phyloP scores from a whole-genome alignment of 2,797 vertebrate genomes.

The Mareca penelope region DNA sequence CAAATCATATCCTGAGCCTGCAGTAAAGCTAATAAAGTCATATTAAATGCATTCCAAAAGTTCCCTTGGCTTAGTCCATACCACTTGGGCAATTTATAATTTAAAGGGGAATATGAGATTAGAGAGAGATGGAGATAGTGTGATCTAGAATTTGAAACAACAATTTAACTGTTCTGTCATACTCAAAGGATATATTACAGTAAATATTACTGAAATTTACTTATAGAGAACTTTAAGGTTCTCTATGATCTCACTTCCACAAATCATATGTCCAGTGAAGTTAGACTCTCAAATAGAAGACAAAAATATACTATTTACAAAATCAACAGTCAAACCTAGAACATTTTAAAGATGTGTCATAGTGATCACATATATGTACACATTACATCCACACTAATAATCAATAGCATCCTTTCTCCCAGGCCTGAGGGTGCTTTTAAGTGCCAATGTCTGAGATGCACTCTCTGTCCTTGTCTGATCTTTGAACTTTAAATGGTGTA shows the following conservation, averaged over 20 bases:
- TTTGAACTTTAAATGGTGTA: neutral
- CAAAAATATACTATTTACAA: neutral
- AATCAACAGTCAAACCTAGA: neutral
- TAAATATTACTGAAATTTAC: neutral
- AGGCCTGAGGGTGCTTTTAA: neutral
- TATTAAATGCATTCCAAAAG: slow-evolving; percentile 56
- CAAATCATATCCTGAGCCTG: slow-evolving; percentile 47
- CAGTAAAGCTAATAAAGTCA: slow-evolving; percentile 62
- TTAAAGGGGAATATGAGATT: slow-evolving; percentile 61
- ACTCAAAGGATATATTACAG: neutral
- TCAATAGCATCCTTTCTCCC: neutral
- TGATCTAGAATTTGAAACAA: slow-evolving; percentile 38
- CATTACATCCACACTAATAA: neutral
- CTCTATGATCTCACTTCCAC: neutral
- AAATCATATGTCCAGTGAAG: neutral
- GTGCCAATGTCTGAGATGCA: neutral
- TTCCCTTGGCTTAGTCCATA: slow-evolving; percentile 28
- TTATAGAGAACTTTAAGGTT: neutral
- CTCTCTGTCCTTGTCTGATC: neutral
- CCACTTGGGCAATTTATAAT: slow-evolving; percentile 57
- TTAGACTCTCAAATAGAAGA: neutral
- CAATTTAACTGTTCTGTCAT: neutral
- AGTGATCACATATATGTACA: neutral
- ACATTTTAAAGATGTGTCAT: neutral
- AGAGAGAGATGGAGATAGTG: slow-evolving; percentile 17